Base-by-base conservation (phyloP, 1,140 invertebrate species). In the Temnothorax nylanderi region DNA sequence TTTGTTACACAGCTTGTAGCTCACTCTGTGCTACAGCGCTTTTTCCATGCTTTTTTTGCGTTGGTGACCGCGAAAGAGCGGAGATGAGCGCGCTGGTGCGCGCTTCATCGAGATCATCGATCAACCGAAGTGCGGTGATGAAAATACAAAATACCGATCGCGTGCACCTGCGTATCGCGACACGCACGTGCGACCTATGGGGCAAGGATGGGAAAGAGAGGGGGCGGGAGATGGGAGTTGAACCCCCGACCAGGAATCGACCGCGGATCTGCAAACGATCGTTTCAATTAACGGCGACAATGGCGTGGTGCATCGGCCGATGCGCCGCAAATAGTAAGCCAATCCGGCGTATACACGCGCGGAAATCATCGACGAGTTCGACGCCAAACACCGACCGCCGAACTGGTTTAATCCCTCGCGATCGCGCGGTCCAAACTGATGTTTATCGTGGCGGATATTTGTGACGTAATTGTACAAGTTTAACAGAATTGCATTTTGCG, bases 281-380 rank as follows among this genome's bases (percentile, higher is more conserved):
- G 88, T 81, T 90, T 89, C 88, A 90, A 90, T 90, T 90, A 89
- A 90, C 85, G 88, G 60, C 77, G 56, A 89, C 69, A 88, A 80
- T 74, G 56, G 77, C 54, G 44, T 62, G 75, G 60, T 10, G 65
- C 41, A 54, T 34, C 18, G 41, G 60, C 64, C 41, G 58, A 75
- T 82, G 62, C 44, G 65, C 75, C 47, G 54, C 37, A 32, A 65
- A 56, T 62, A 60, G 37, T 65, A 54, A 74, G 49, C 11, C 32
- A 60, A 72, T 86, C 67, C 72, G 84, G 26, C 56, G 32, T 49
- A 47, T 81, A 51, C 44, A 74, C 74, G 72, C 78, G 58, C 49
- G 32, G 60, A 76, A 82, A 86, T 88, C 62, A 89, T 85, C 74
- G 75, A 80, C 81, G 69, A 67, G 18, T 60, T 60, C 41, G 58